These are phyloP conservation scores for Biston betularia DNA, from an alignment of 2,888 invertebrate genomes.

Conservation along the genomic window DNA sequence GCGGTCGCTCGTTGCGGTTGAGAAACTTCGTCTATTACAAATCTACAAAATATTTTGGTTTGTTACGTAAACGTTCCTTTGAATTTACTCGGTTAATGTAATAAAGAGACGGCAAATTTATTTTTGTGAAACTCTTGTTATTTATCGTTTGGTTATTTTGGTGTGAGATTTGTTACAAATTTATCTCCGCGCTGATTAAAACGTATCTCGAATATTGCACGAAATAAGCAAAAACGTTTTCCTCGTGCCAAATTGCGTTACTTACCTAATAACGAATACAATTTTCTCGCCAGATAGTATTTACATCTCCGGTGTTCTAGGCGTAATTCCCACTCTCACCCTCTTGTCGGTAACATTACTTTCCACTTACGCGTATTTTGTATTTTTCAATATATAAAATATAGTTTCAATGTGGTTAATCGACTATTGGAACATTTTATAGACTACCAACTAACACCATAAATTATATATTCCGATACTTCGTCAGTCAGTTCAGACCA, in stretches of 20 bases:
- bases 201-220: conserved; percentile 45
- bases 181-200: conserved; percentile 43
- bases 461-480: no score
- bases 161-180: conserved; percentile 35
- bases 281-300: conserved; percentile 66
- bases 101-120: conserved; percentile 15
- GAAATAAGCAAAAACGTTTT: conserved; percentile 54
- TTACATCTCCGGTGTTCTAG: conserved; percentile 60
- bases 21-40: conserved; percentile 49
- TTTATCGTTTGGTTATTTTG: conserved; percentile 28
- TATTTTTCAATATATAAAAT: conserved; percentile 25
- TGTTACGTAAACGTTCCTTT: conserved; percentile 41
- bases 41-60: conserved; percentile 53
- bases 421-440: no score
- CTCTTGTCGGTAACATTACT: conserved; percentile 41
- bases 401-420: background rate
- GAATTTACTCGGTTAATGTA: conserved; percentile 35
- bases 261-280: conserved; percentile 58
- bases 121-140: conserved; percentile 19
- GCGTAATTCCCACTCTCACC: conserved; percentile 37
- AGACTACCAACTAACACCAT: background rate
- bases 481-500: no score
- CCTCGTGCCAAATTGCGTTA: conserved; percentile 67
- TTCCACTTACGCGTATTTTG: conserved; percentile 24
- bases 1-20: conserved; percentile 57